phyloP scores from a whole-genome alignment of 2,113 vertebrate species.

The human region GRCh38 chr2:74857001-74857500 shows the following conservation, averaged over 20 bases:
- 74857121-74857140: background rate
- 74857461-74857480: background rate
- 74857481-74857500: background rate
- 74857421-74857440: background rate
- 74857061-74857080: background rate
- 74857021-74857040: background rate
- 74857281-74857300: background rate
- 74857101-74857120: background rate
- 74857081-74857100: background rate
- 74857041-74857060: background rate
- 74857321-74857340: background rate
- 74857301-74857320: background rate
- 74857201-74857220: background rate
- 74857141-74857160: background rate
- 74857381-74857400: background rate
- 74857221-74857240: background rate
- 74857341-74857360: background rate
- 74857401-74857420: background rate
- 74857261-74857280: background rate
- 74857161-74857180: background rate
- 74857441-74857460: background rate
- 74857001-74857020: background rate
- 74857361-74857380: background rate
- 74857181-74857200: background rate
- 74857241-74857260: background rate